Evolutionary conservation across 2,888 invertebrate species (phyloP).

Genomic region (Scrobipalpa costella): DNA sequence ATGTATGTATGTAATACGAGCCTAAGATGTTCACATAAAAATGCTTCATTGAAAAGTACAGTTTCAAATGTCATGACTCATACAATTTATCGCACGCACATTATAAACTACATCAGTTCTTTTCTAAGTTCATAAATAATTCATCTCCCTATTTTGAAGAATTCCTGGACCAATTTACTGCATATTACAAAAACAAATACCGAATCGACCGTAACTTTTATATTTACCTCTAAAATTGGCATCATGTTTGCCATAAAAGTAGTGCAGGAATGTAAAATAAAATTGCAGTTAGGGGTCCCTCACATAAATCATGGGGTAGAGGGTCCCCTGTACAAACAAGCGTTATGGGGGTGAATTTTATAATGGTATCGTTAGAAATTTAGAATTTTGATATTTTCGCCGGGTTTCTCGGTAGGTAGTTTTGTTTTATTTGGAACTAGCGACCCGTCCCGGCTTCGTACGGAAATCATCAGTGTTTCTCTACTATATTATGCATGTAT

Average conservation of each 20-base stretch:
- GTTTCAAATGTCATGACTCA: too few species aligned
- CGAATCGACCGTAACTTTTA: slow-evolving; percentile 1
- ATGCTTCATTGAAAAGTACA: too few species aligned
- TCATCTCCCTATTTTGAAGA: background rate
- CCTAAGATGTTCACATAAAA: too few species aligned
- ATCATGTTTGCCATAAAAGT: slow-evolving; percentile 17
- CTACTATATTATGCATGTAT: too few species aligned
- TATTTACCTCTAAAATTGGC: slow-evolving; percentile 17
- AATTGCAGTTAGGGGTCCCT: slow-evolving; percentile 17
- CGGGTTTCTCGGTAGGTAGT: too few species aligned
- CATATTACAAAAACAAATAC: slow-evolving; percentile 17
- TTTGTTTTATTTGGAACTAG: too few species aligned
- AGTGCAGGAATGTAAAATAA: slow-evolving; percentile 20
- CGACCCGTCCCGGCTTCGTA: too few species aligned
- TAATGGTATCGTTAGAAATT: slow-evolving; percentile 10
- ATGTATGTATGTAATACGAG: too few species aligned
- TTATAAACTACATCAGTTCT: too few species aligned
- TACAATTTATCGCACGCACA: too few species aligned
- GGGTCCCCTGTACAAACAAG: slow-evolving; percentile 15
- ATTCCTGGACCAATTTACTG: background rate
- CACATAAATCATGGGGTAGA: slow-evolving; percentile 17
- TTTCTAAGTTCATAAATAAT: background rate
- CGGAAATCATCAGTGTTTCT: too few species aligned
- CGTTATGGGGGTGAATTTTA: slow-evolving; percentile 17
- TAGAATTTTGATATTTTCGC: slow-evolving; percentile 1